phyloP scores from a whole-genome alignment of 2,888 invertebrate genomes.

The Carterocephalus palaemon region DNA sequence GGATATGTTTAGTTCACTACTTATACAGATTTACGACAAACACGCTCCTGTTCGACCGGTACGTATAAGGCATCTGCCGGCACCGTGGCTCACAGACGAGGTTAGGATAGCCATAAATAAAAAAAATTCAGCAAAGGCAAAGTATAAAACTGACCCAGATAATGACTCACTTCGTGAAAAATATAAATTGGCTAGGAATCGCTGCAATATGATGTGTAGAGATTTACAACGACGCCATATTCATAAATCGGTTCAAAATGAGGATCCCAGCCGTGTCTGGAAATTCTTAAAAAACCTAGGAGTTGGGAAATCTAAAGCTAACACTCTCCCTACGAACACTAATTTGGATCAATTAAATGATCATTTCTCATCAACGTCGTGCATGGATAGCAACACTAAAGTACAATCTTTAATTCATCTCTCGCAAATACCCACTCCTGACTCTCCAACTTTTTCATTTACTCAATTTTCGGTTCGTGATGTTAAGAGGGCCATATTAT shows the following conservation, averaged over 20 bases:
- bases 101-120: slow-evolving; percentile 14
- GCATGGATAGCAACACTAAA: neutral
- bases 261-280: slow-evolving; percentile 6
- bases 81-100: slow-evolving; percentile 26
- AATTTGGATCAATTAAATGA: neutral
- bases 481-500: slow-evolving; percentile 13
- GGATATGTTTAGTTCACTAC: slow-evolving; percentile 13
- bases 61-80: slow-evolving; percentile 20
- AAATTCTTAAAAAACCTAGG: slow-evolving; percentile 15
- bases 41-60: slow-evolving; percentile 25
- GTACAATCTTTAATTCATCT: neutral
- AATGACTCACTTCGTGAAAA: slow-evolving; percentile 11
- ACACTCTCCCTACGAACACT: neutral
- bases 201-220: slow-evolving; percentile 17
- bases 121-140: slow-evolving; percentile 21
- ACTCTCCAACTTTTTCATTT: slow-evolving; percentile 11
- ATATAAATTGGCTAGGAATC: slow-evolving; percentile 10
- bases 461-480: slow-evolving; percentile 7
- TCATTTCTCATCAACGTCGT: slow-evolving; percentile 3
- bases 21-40: slow-evolving; percentile 22
- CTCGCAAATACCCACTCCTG: slow-evolving; percentile 11
- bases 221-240: slow-evolving; percentile 15
- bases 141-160: slow-evolving; percentile 7
- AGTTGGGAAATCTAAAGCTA: slow-evolving; percentile 4
- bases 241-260: slow-evolving; percentile 9